Conservation (phyloP, 2,888 invertebrate genomes). For the Heliconius ethilla region DNA sequence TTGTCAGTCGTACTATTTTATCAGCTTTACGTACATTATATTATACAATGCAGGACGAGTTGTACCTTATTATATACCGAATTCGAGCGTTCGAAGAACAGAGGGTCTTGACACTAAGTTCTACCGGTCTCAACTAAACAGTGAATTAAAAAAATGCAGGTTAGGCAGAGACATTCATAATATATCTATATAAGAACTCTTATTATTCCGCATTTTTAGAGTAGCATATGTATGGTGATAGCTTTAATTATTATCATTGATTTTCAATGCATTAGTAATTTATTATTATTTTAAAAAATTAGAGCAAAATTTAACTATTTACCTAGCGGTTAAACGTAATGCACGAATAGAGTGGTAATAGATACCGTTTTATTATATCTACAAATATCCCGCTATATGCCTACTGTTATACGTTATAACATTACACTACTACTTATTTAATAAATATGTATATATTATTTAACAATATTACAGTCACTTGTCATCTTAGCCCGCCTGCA, state of each 20-base stretch:
- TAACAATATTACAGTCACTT: neutral
- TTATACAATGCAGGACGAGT: neutral
- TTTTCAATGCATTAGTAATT: too few species aligned
- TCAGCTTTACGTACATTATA: neutral
- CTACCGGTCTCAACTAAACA: too few species aligned
- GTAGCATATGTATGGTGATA: too few species aligned
- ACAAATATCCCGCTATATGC: conserved; percentile 15
- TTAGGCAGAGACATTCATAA: too few species aligned
- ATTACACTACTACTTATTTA: neutral
- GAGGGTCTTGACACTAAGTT: too few species aligned
- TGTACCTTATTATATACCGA: too few species aligned
- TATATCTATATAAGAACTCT: too few species aligned
- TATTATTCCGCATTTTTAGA: too few species aligned
- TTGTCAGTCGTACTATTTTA: conserved; percentile 1
- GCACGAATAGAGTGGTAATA: conserved; percentile 14
- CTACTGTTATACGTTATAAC: conserved; percentile 3
- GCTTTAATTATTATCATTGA: too few species aligned
- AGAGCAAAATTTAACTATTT: neutral
- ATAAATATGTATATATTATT: neutral
- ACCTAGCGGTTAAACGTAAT: conserved; percentile 9
- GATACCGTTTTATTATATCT: conserved; percentile 10
- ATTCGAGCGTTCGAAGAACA: too few species aligned
- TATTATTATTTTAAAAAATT: neutral
- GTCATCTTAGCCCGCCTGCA: neutral
- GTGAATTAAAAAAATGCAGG: too few species aligned